These are phyloP conservation scores for Spea multiplicata DNA, from an alignment of 2,113 vertebrate species.

Conservation along the genomic window DNA sequence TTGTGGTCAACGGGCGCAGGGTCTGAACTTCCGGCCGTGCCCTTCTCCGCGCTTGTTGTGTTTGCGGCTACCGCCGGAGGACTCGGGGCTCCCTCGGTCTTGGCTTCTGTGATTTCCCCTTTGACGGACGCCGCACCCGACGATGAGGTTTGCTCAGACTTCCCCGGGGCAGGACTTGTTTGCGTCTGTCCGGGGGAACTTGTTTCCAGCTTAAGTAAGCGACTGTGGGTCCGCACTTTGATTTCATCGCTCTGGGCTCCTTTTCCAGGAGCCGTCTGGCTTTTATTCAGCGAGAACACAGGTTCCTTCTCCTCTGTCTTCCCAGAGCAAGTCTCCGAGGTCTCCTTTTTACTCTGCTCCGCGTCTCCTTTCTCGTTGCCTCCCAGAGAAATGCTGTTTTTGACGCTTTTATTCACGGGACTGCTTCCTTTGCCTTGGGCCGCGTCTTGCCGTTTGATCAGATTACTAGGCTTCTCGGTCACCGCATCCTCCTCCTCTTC, in stretches of 20 bases:
- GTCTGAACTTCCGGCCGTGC: constrained; percentile 52
- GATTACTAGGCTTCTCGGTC: constrained; percentile 38
- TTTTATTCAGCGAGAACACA: background rate
- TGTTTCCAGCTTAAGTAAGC: constrained; percentile 4
- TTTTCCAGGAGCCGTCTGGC: background rate
- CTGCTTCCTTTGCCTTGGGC: constrained; percentile 47
- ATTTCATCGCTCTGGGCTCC: background rate
- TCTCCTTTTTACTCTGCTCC: background rate
- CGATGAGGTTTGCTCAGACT: background rate
- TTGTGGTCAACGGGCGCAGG: constrained; percentile 69
- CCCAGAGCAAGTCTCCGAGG: background rate
- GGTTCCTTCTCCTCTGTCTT: background rate
- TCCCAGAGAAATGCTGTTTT: background rate
- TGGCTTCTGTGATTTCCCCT: constrained; percentile 5
- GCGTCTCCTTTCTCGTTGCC: background rate
- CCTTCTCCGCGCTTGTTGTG: constrained; percentile 46
- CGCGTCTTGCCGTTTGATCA: constrained; percentile 29
- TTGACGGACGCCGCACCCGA: too few relatives aligned
- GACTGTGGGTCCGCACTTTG: background rate
- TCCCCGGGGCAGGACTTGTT: background rate
- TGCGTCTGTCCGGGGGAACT: background rate
- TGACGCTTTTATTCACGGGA: constrained; percentile 12
- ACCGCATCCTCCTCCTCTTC: constrained; percentile 81
- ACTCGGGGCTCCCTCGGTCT: constrained; percentile 1
- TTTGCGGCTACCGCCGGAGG: background rate